These are phyloP conservation scores for Scylla paramamosain DNA, from an alignment of 1,140 invertebrate genomes.

Conservation along the genomic window DNA sequence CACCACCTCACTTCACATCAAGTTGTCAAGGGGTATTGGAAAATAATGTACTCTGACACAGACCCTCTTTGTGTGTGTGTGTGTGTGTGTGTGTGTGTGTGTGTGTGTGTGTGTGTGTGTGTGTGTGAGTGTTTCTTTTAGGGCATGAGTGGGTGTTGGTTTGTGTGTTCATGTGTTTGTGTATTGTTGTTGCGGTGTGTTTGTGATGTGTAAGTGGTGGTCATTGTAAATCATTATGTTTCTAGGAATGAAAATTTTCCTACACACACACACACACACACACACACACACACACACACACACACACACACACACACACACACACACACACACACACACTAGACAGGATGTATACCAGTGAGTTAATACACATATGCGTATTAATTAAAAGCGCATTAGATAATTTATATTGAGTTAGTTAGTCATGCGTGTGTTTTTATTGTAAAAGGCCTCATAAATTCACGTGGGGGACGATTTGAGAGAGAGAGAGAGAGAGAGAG, in stretches of 20 bases:
- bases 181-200: not conserved
- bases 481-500: too few relatives aligned
- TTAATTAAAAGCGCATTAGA: too few relatives aligned
- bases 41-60: too few relatives aligned
- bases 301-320: not conserved
- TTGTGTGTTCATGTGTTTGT: not conserved
- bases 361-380: too few relatives aligned
- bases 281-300: constrained; percentile 1
- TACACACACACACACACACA: not conserved
- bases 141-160: not conserved
- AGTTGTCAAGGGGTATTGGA: too few relatives aligned
- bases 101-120: constrained; percentile 32
- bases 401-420: too few relatives aligned
- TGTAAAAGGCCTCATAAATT: too few relatives aligned
- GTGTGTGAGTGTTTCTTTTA: not conserved
- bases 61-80: not conserved
- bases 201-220: not conserved
- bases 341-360: too few relatives aligned
- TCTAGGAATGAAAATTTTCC: not conserved
- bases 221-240: not conserved
- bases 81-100: not conserved
- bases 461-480: too few relatives aligned
- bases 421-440: too few relatives aligned
- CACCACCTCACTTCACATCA: too few relatives aligned
- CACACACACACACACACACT: too few relatives aligned